Evolutionary conservation across 2,888 invertebrate genomes (phyloP).

Genomic region (Rosalia funebris): DNA sequence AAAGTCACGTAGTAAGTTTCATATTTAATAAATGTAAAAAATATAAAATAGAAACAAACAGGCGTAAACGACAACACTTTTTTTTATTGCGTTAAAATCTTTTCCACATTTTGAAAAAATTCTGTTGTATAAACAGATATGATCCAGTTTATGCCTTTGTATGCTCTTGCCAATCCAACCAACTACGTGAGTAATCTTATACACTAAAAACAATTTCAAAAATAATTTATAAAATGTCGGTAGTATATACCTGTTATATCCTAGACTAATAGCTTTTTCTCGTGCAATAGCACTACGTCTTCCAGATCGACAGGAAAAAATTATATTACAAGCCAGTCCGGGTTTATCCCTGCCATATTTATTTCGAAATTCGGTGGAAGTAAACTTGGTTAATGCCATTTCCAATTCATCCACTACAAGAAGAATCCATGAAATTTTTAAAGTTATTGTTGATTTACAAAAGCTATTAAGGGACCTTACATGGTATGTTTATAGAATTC

Average conservation of each 20-base stretch:
- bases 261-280: constrained; percentile 67
- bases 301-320: constrained; percentile 77
- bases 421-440: constrained; percentile 21
- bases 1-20: no score
- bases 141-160: background rate
- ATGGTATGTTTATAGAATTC: constrained; percentile 78
- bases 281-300: constrained; percentile 72
- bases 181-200: constrained; percentile 47
- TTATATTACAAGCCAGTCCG: constrained; percentile 67
- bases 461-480: constrained; percentile 61
- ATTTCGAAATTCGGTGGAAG: constrained; percentile 68
- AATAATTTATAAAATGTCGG: no score
- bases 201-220: constrained; percentile 45
- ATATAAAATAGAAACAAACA: no score
- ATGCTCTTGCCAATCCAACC: constrained; percentile 46
- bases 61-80: no score
- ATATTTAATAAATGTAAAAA: no score
- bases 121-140: no score
- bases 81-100: no score
- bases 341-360: constrained; percentile 72
- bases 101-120: no score
- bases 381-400: constrained; percentile 60
- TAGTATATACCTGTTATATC: no score
- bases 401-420: constrained; percentile 68
- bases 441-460: background rate